A percentile compares a stretch with the other conserved stretches of the same genome.
phyloP scores from a whole-genome alignment of 2,797 vertebrate species.

The Pantherophis vulpinus region DNA sequence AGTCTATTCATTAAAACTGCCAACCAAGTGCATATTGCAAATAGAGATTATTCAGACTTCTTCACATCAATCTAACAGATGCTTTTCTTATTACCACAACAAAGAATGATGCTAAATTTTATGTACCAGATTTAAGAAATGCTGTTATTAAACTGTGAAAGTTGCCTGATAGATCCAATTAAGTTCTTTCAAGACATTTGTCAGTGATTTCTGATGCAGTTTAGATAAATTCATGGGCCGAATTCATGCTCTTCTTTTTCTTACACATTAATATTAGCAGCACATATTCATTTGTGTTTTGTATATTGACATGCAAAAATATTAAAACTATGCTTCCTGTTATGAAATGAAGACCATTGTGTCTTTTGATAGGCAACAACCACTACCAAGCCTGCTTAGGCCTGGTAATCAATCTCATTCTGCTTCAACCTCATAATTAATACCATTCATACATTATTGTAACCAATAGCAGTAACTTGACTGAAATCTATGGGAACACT shows the following conservation, averaged over 20 bases:
- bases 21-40: conserved; percentile 38
- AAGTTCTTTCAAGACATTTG: conserved; percentile 33
- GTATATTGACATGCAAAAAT: not conserved
- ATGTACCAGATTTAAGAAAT: conserved; percentile 45
- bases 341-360: conserved; percentile 22
- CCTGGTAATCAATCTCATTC: conserved; percentile 24
- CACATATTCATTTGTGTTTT: not conserved
- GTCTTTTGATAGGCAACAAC: conserved; percentile 33
- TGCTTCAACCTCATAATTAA: conserved; percentile 28
- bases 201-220: conserved; percentile 37
- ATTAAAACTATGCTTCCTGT: not conserved
- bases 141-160: conserved; percentile 53
- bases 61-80: conserved; percentile 15
- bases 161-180: conserved; percentile 55
- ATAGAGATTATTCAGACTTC: conserved; percentile 46
- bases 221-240: conserved; percentile 20
- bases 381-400: conserved; percentile 6
- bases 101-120: conserved; percentile 50
- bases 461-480: conserved; percentile 1
- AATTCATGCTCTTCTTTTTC: not conserved
- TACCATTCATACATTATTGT: not conserved
- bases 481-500: not conserved
- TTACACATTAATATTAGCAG: not conserved
- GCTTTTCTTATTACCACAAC: conserved; percentile 45
- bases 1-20: conserved; percentile 49